phyloP scores from a whole-genome alignment of 2,888 invertebrate species.

The Lasioglossum calceatum region DNA sequence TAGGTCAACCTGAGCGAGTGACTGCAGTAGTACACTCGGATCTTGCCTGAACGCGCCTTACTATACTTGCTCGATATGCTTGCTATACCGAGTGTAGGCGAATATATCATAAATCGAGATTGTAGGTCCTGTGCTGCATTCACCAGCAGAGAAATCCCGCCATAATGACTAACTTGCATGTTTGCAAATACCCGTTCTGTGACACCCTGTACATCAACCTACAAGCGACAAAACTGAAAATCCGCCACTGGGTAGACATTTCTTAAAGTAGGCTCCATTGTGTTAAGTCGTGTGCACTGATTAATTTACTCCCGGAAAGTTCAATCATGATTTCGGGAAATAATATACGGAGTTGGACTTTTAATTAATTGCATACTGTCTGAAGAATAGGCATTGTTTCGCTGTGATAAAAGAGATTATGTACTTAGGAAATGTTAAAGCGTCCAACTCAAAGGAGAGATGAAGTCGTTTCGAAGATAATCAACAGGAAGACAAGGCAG shows the following conservation, averaged over 20 bases:
- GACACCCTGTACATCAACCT: too few relatives aligned
- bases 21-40: not conserved
- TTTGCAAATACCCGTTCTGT: too few relatives aligned
- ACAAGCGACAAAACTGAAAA: too few relatives aligned
- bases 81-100: not conserved
- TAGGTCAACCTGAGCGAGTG: not conserved
- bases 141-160: too few relatives aligned
- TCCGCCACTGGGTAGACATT: not conserved
- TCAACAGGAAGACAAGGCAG: not conserved
- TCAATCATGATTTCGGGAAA: not conserved
- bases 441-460: too few relatives aligned
- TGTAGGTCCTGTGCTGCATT: too few relatives aligned
- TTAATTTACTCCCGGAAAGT: not conserved
- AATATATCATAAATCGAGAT: not conserved
- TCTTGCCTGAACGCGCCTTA: not conserved
- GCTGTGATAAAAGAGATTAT: not conserved
- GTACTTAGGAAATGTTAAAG: too few relatives aligned
- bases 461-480: not conserved
- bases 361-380: too few relatives aligned
- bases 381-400: not conserved
- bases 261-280: not conserved
- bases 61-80: not conserved
- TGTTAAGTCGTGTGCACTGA: not conserved
- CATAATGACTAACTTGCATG: too few relatives aligned
- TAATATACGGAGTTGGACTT: not conserved